phyloP scores from a whole-genome alignment of 2,797 vertebrate species.

The Psittacula echo region DNA sequence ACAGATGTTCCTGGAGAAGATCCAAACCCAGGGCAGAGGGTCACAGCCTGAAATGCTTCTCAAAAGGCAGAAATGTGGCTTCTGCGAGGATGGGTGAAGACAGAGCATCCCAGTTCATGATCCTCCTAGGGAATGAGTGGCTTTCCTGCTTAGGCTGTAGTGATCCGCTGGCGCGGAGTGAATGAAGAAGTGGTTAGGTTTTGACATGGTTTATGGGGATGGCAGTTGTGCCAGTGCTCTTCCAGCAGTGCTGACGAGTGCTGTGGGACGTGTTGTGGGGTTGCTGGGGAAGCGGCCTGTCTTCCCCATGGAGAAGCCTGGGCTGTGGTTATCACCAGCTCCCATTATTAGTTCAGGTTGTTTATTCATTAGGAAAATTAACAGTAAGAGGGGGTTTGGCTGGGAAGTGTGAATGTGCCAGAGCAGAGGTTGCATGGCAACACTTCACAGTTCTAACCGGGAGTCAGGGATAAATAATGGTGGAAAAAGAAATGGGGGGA shows the following conservation, averaged over 20 bases:
- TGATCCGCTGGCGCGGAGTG: not conserved
- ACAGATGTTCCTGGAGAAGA: not conserved
- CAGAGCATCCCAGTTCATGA: not conserved
- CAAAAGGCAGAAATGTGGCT: not conserved
- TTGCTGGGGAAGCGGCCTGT: not conserved
- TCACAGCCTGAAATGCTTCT: not conserved
- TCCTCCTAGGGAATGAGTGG: not conserved
- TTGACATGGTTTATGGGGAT: not conserved
- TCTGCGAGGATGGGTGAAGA: fast-evolving
- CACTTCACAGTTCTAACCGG: not conserved
- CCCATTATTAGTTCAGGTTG: not conserved
- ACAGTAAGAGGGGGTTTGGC: not conserved
- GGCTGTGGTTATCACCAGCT: not conserved
- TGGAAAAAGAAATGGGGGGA: constrained; percentile 14
- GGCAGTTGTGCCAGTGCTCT: not conserved
- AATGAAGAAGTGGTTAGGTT: not conserved
- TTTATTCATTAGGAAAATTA: constrained; percentile 6
- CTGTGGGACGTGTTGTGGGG: fast-evolving
- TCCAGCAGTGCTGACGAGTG: not conserved
- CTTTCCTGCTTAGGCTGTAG: not conserved
- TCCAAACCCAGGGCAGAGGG: not conserved
- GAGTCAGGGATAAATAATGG: constrained; percentile 12
- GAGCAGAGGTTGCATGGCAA: constrained; percentile 21
- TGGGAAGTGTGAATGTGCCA: not conserved
- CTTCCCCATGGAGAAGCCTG: not conserved